A percentile compares a stretch with the other conserved stretches of the same genome.
Conservation (phyloP, 2,888 invertebrate species). For the Adineta ricciae region DNA sequence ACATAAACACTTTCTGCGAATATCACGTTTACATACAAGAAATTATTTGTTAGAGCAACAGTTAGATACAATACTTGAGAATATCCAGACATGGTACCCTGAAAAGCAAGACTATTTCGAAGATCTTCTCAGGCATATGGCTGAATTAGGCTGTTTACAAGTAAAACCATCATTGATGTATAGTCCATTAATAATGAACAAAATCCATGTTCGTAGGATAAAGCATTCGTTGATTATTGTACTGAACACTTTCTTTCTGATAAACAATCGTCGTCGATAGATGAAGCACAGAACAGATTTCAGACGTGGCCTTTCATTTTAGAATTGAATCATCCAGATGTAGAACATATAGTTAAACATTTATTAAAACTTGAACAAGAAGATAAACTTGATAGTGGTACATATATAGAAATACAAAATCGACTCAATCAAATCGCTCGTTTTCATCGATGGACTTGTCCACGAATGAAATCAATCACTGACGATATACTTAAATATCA, state of each 20-base stretch:
- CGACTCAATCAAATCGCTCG: neutral
- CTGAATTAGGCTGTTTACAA: neutral
- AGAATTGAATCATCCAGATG: neutral
- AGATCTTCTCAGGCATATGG: neutral
- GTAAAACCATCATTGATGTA: neutral
- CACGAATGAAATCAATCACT: neutral
- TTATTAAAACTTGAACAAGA: neutral
- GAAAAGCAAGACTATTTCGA: neutral
- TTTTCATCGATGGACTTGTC: neutral
- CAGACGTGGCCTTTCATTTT: neutral
- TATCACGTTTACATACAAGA: neutral
- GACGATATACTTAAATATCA: neutral
- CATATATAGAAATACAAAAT: neutral
- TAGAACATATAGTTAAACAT: neutral
- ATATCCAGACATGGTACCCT: neutral
- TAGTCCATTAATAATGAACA: no score
- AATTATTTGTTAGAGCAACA: neutral
- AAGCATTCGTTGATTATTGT: neutral
- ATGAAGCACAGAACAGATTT: neutral
- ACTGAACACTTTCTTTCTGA: neutral
- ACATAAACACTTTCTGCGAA: neutral
- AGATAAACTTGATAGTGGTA: neutral
- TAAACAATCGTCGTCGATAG: neutral
- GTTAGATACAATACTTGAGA: neutral
- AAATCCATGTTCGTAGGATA: neutral